Base-by-base conservation (phyloP, 2,888 invertebrate genomes). In the Myathropa florea region DNA sequence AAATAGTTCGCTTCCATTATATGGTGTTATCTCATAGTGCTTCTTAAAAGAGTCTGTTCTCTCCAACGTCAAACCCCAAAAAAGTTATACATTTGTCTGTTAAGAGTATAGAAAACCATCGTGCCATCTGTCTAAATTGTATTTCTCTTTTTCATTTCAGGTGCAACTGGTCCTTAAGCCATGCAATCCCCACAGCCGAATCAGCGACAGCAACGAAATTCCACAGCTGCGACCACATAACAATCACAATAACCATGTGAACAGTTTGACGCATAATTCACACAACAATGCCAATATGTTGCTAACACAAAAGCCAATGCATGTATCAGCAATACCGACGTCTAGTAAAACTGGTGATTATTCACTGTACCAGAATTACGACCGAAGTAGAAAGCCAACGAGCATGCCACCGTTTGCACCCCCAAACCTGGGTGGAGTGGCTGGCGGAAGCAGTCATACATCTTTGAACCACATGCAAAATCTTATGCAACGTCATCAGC, bases 91-190 rank as follows among this genome's bases (percentile, higher is more conserved):
- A n/a, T n/a, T n/a, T n/a, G n/a, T n/a, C n/a, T n/a, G n/a, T n/a
- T n/a, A n/a, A 30, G 30, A 30, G 30, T 9, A 30, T 9, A 28
- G 3, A 28, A 28, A 7, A 10, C 10, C 1, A 30, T 28, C 28
- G 3, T n/a, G n/a, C n/a, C 28, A 4, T 7, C 6, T 30, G 9
- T 0, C 30, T 9, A 10, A 9, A 30, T 10, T 30, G 30, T 10
- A 30, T 30, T 30, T 70, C 59, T 57, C 14, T 46, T n/a, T 67
- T 75, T 61, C 53, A 26, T 89, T 89, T n/a, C 67, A 91, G 91
- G 90, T 91, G 73, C 89, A 90, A 89, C 88, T 91, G 84, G 89
- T 89, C 53, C 89, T 90, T 57, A 83, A 80, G 73, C 65, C 70
- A 60, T 61, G 65, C 23, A 64, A 64, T 63, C 78, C 55, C 30